These are phyloP conservation scores for Flabesymbios commensalis DNA, from an alignment of 2,888 invertebrate species.

Conservation along the genomic window DNA sequence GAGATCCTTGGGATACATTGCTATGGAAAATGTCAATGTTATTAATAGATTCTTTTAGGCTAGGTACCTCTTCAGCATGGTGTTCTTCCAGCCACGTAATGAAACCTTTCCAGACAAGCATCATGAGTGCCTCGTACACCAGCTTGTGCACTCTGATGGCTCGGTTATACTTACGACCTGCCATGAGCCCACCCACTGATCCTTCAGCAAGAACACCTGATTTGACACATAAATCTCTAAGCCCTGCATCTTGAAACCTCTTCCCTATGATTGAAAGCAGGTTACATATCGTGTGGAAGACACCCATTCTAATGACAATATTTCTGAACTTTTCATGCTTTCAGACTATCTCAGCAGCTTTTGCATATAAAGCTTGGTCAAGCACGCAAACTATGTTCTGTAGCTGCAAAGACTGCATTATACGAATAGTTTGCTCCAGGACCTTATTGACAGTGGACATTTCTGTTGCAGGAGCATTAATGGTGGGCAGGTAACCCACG, in stretches of 20 bases:
- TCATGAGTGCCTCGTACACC: conserved; percentile 33
- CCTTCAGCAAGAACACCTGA: conserved; percentile 36
- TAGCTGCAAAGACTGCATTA: too few relatives aligned
- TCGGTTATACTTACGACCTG: conserved; percentile 22
- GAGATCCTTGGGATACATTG: too few relatives aligned
- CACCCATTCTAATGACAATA: conserved; percentile 31
- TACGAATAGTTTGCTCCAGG: too few relatives aligned
- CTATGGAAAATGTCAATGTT: too few relatives aligned
- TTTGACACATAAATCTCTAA: conserved; percentile 34
- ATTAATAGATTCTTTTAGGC: too few relatives aligned
- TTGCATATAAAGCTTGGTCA: conserved; percentile 37
- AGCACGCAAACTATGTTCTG: too few relatives aligned
- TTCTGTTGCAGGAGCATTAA: conserved; percentile 23
- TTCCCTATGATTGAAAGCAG: conserved; percentile 33
- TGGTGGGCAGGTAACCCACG: conserved; percentile 21
- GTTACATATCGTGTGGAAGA: conserved; percentile 30
- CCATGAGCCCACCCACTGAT: conserved; percentile 28
- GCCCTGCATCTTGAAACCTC: conserved; percentile 36
- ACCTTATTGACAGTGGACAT: conserved; percentile 19
- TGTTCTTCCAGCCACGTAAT: neutral
- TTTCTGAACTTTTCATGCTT: conserved; percentile 22
- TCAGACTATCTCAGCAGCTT: conserved; percentile 33
- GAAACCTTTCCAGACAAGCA: conserved; percentile 11
- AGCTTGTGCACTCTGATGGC: conserved; percentile 27
- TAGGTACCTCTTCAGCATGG: neutral